Evolutionary conservation across 2,888 invertebrate genomes (phyloP).

Genomic region (Xestobium rufovillosum): DNA sequence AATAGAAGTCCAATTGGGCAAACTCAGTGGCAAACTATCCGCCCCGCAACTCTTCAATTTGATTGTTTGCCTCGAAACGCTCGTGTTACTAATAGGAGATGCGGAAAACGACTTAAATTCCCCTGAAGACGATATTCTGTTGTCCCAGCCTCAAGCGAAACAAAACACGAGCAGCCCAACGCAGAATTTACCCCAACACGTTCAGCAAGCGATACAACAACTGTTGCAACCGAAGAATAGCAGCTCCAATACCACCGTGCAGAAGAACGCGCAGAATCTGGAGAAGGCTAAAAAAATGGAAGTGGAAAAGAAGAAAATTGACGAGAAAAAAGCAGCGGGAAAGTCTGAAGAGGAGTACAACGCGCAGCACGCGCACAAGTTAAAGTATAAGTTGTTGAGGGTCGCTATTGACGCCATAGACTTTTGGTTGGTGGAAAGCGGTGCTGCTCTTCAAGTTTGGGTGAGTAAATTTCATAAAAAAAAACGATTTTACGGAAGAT

Average conservation of each 20-base stretch:
- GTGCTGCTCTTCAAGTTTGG: conserved; percentile 82
- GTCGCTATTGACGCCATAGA: conserved; percentile 84
- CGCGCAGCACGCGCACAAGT: conserved; percentile 35
- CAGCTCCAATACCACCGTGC: conserved; percentile 24
- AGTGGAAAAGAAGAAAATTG: conserved; percentile 24
- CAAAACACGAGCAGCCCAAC: conserved; percentile 29
- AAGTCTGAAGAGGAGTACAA: conserved; percentile 26
- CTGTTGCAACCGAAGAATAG: conserved; percentile 32
- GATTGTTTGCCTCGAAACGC: conserved; percentile 80
- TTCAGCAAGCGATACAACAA: conserved; percentile 33
- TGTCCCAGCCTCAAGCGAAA: conserved; percentile 52
- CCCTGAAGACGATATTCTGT: conserved; percentile 63
- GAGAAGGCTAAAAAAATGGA: conserved; percentile 21
- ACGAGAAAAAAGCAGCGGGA: no score
- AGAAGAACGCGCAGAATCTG: conserved; percentile 19
- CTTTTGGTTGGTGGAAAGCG: conserved; percentile 82
- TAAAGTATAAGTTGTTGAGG: conserved; percentile 91
- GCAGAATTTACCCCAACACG: conserved; percentile 33
- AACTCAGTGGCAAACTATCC: conserved; percentile 84
- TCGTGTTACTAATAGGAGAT: conserved; percentile 76
- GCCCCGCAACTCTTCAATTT: conserved; percentile 84
- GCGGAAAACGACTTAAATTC: conserved; percentile 84
- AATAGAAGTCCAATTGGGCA: conserved; percentile 89
- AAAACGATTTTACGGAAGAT: no score
- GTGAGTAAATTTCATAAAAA: conserved; percentile 41